Evolutionary conservation across 2,797 vertebrate genomes (phyloP).

Genomic region (Garrulus glandarius): DNA sequence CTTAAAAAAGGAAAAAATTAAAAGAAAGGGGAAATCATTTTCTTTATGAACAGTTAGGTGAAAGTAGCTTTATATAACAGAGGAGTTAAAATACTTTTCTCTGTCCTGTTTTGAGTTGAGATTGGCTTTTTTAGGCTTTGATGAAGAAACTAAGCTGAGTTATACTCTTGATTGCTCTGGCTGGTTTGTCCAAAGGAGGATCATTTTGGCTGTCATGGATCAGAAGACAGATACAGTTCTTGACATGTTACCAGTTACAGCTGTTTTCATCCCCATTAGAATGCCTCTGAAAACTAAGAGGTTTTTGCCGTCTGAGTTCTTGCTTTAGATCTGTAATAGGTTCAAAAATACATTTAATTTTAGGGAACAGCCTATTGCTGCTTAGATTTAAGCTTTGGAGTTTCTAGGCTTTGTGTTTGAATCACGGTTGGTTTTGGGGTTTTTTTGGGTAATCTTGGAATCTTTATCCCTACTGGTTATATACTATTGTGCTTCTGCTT

Average conservation of each 20-base stretch:
- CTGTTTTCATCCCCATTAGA: fast-evolving
- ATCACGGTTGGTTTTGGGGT: fast-evolving
- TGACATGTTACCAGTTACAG: neutral
- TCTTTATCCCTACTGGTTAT: neutral
- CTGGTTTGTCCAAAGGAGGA: neutral
- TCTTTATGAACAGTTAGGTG: neutral
- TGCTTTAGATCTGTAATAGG: neutral
- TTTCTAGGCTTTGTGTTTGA: neutral
- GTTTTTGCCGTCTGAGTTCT: neutral
- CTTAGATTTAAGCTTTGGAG: neutral
- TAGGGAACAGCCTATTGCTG: neutral
- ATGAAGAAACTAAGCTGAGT: neutral
- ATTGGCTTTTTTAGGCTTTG: neutral
- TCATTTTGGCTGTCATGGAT: neutral
- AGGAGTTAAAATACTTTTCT: neutral
- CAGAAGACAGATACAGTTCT: neutral
- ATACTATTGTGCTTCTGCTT: neutral
- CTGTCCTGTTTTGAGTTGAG: neutral
- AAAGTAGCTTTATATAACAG: neutral
- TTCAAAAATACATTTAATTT: neutral
- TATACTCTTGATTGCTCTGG: neutral
- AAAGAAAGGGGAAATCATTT: neutral
- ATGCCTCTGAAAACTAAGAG: neutral
- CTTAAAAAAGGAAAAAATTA: neutral
- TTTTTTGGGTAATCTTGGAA: neutral